Evolutionary conservation across 2,113 vertebrate species (phyloP).

Genomic region (Pedetes capensis): DNA sequence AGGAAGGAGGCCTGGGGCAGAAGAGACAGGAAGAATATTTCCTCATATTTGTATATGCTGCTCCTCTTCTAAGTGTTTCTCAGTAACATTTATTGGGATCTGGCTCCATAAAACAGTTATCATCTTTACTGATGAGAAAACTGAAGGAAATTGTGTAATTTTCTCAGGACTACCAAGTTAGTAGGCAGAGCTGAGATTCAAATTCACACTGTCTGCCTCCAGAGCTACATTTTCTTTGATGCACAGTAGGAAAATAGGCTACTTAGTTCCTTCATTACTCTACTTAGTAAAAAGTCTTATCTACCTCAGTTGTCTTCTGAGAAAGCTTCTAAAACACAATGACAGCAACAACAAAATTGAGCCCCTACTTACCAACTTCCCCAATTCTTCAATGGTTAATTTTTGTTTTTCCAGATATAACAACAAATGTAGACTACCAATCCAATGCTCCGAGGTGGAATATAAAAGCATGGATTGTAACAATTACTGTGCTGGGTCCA

Average conservation of each 20-base stretch:
- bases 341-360: neutral
- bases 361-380: neutral
- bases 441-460: neutral
- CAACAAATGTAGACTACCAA: neutral
- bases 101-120: neutral
- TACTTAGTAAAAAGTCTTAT: neutral
- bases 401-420: neutral
- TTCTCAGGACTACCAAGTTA: neutral
- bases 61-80: neutral
- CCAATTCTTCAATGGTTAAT: neutral
- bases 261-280: neutral
- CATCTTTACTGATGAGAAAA: constrained; percentile 13
- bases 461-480: neutral
- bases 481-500: neutral
- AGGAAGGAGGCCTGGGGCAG: neutral
- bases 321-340: neutral
- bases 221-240: neutral
- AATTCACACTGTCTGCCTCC: neutral
- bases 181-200: neutral
- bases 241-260: neutral
- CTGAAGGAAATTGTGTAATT: neutral
- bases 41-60: neutral
- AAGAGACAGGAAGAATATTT: neutral
- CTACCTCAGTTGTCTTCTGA: neutral
- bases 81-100: neutral